These are phyloP conservation scores for Plestiodon gilberti DNA, from an alignment of 2,113 vertebrate species.

Conservation along the genomic window DNA sequence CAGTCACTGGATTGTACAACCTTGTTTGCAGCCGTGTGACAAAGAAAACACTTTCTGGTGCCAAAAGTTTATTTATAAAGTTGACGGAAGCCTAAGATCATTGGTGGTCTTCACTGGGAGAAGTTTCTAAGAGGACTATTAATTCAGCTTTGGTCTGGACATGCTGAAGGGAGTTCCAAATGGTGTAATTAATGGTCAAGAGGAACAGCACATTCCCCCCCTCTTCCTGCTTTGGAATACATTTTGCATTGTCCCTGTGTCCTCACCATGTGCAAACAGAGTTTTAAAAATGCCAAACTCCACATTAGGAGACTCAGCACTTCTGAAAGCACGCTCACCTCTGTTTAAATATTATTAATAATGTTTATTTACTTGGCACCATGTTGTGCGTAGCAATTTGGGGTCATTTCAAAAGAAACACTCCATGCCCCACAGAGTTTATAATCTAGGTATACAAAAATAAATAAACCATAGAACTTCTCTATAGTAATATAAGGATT, in stretches of 20 bases:
- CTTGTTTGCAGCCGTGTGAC: background rate
- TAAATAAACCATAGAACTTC: background rate
- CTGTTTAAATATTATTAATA: background rate
- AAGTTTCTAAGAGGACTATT: background rate
- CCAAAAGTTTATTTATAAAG: constrained; percentile 13
- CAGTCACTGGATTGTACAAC: fast-evolving
- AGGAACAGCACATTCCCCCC: background rate
- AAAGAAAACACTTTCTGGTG: constrained; percentile 1
- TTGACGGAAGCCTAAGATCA: background rate
- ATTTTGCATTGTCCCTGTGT: background rate
- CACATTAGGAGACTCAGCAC: background rate
- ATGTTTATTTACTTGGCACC: constrained; percentile 12
- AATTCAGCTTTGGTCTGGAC: background rate
- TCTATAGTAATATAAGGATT: background rate
- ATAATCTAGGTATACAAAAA: constrained; percentile 2
- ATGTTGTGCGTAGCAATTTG: background rate
- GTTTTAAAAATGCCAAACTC: background rate
- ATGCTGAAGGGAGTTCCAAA: background rate
- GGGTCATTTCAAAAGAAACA: constrained; percentile 1
- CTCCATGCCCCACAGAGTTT: background rate
- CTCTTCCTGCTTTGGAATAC: constrained; percentile 21
- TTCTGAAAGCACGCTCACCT: constrained; percentile 1
- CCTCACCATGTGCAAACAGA: background rate
- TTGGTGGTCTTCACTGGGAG: background rate
- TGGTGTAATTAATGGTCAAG: fast-evolving